These are phyloP conservation scores for Cetoscarus ocellatus DNA, from an alignment of 2,797 vertebrate genomes.

Conservation along the genomic window DNA sequence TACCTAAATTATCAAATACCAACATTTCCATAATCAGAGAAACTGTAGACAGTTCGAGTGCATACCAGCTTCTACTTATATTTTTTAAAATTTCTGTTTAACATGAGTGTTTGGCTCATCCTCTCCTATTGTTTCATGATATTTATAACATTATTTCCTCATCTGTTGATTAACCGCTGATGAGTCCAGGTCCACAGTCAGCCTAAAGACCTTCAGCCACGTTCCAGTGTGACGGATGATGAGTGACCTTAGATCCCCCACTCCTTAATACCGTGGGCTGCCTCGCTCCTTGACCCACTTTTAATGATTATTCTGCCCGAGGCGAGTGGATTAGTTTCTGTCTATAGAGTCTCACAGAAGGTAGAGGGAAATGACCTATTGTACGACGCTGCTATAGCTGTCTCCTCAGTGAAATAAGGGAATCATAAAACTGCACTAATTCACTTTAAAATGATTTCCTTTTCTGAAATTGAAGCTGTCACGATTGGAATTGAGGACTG, in stretches of 20 bases:
- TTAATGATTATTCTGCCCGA: conserved; percentile 73
- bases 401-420: conserved; percentile 36
- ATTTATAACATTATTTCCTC: not conserved
- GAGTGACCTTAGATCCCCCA: conserved; percentile 65
- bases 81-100: too few species aligned
- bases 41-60: too few species aligned
- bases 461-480: conserved; percentile 11
- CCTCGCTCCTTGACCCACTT: conserved; percentile 74
- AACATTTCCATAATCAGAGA: too few species aligned
- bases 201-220: conserved; percentile 16
- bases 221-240: conserved; percentile 66
- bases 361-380: conserved; percentile 44
- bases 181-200: conserved; percentile 23
- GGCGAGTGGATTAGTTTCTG: conserved; percentile 67
- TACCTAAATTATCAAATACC: too few species aligned
- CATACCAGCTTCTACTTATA: not conserved
- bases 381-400: conserved; percentile 25
- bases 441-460: conserved; percentile 5
- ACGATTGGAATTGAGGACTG: not conserved
- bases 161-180: conserved; percentile 22
- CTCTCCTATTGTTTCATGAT: not conserved
- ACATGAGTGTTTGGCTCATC: too few species aligned
- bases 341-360: conserved; percentile 53
- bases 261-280: conserved; percentile 67
- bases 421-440: conserved; percentile 36